Conservation (phyloP, 2,797 vertebrate species). For the Erethizon dorsatum region DNA sequence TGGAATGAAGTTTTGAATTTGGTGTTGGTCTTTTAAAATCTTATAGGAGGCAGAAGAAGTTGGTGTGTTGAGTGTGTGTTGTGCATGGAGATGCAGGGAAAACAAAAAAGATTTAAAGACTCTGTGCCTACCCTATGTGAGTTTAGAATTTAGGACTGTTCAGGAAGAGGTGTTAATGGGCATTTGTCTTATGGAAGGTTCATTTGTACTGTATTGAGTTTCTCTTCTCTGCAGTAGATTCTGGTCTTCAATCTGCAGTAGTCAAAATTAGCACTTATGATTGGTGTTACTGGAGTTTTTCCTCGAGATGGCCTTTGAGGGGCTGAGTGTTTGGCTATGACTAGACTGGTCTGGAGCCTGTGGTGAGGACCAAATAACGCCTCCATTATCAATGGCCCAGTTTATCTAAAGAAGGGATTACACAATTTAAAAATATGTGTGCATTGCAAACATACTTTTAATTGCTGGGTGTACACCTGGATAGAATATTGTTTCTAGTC, state of each 20-base stretch:
- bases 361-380: not conserved
- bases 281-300: conserved; percentile 29
- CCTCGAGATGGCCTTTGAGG: conserved; percentile 18
- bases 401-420: conserved; percentile 49
- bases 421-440: not conserved
- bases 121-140: not conserved
- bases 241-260: not conserved
- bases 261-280: conserved; percentile 8
- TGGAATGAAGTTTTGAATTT: conserved; percentile 15
- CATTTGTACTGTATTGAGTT: not conserved
- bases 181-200: conserved; percentile 9
- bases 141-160: not conserved
- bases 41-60: not conserved
- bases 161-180: not conserved
- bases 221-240: not conserved
- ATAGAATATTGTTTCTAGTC: conserved; percentile 52
- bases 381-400: not conserved
- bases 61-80: not conserved
- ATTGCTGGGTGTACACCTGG: not conserved
- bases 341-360: not conserved
- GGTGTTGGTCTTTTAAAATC: conserved; percentile 14
- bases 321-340: not conserved
- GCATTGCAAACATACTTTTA: conserved; percentile 13
- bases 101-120: not conserved
- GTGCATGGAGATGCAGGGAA: not conserved